phyloP scores from a whole-genome alignment of 2,797 vertebrate genomes.

The Phaenicophaeus curvirostris region DNA sequence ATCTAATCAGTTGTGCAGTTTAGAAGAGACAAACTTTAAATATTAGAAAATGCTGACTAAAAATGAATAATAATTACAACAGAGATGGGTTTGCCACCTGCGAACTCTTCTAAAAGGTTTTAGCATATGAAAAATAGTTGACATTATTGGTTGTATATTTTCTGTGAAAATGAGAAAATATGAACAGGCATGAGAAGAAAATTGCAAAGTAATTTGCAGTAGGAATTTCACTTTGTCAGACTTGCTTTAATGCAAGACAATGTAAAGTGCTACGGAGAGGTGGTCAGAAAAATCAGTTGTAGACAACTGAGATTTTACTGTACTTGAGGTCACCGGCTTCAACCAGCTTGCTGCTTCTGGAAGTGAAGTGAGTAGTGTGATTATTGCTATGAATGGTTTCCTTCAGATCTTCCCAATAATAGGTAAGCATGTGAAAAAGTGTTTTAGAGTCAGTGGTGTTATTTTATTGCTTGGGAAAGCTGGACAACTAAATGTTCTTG shows the following conservation, averaged over 20 bases:
- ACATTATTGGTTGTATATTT: not conserved
- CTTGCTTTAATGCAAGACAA: not conserved
- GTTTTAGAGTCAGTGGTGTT: not conserved
- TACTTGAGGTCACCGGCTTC: not conserved
- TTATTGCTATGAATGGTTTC: not conserved
- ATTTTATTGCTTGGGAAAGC: not conserved
- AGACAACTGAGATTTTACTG: not conserved
- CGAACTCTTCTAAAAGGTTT: not conserved
- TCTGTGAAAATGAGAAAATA: not conserved
- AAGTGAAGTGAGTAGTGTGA: not conserved
- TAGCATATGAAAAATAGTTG: not conserved
- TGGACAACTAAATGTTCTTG: not conserved
- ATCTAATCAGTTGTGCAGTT: not conserved
- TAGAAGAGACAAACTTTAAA: not conserved
- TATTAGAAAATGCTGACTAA: not conserved
- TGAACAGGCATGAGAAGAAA: not conserved
- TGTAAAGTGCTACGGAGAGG: rapidly evolving
- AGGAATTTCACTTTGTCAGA: not conserved
- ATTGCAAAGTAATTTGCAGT: not conserved
- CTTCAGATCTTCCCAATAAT: not conserved
- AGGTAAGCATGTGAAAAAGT: not conserved
- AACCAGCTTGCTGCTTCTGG: not conserved
- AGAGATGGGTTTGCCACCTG: not conserved
- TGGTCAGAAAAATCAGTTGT: not conserved
- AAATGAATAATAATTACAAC: not conserved